Evolutionary conservation across 92 coral and sea anemone species (phyloP).

Genomic region (Heteractis magnifica): DNA sequence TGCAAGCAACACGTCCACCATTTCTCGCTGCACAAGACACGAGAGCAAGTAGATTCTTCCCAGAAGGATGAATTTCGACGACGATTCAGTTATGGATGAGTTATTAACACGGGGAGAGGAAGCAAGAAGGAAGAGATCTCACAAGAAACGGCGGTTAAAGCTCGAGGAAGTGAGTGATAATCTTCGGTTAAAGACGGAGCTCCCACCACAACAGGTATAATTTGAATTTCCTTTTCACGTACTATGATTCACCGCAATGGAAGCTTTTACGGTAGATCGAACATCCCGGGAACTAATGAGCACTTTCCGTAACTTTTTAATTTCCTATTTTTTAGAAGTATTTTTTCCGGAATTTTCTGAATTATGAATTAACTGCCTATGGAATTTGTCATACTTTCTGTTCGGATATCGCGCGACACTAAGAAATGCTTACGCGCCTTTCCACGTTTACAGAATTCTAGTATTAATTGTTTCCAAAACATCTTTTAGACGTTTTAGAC

Average conservation of each 20-base stretch:
- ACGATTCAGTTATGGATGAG: slow-evolving; percentile 27
- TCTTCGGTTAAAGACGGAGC: slow-evolving; percentile 4
- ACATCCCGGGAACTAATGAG: not conserved
- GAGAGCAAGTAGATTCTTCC: not conserved
- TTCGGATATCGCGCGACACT: not conserved
- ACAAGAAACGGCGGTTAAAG: slow-evolving; percentile 22
- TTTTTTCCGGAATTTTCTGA: not conserved
- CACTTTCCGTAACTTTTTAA: not conserved
- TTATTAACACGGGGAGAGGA: slow-evolving; percentile 27
- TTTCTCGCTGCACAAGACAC: slow-evolving; percentile 6
- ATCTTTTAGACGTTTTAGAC: not conserved
- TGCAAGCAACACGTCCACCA: slow-evolving; percentile 22
- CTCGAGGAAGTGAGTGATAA: slow-evolving; percentile 15
- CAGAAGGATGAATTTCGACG: slow-evolving; percentile 4
- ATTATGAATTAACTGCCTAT: not conserved
- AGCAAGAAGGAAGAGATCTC: slow-evolving; percentile 33
- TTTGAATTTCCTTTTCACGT: not conserved
- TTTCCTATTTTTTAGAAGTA: not conserved
- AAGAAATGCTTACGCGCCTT: not conserved
- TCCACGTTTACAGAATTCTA: not conserved
- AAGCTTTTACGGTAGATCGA: not conserved
- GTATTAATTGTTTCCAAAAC: not conserved
- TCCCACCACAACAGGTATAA: slow-evolving; percentile 4
- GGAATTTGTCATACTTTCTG: not conserved
- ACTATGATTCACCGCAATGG: not conserved